phyloP scores from a whole-genome alignment of 2,113 vertebrate genomes.

The Beaufortia kweichowensis region DNA sequence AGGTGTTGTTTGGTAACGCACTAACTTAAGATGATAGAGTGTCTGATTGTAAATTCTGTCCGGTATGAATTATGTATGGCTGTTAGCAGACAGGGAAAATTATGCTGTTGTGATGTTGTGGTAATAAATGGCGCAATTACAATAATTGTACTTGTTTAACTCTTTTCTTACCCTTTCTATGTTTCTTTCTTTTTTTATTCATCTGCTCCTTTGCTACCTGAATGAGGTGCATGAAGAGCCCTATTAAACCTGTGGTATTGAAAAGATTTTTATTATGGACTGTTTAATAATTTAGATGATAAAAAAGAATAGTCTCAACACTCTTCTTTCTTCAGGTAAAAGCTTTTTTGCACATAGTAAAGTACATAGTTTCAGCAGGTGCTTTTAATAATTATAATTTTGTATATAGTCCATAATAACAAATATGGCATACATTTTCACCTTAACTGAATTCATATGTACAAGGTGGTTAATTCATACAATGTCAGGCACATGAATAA shows the following conservation, averaged over 20 bases:
- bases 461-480: too few relatives aligned
- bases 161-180: constrained; percentile 1
- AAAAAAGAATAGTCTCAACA: background rate
- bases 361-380: too few relatives aligned
- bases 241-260: too few relatives aligned
- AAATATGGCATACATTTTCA: too few relatives aligned
- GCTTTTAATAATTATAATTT: too few relatives aligned
- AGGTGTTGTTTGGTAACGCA: constrained; percentile 27
- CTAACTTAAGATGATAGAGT: constrained; percentile 35
- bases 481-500: too few relatives aligned
- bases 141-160: constrained; percentile 21
- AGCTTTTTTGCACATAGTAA: too few relatives aligned
- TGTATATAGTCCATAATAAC: too few relatives aligned
- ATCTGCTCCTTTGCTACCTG: background rate
- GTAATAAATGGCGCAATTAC: constrained; percentile 34
- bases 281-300: background rate
- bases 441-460: too few relatives aligned
- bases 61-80: constrained; percentile 30
- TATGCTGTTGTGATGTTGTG: constrained; percentile 21
- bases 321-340: background rate
- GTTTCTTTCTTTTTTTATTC: background rate
- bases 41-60: constrained; percentile 45
- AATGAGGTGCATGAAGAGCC: background rate
- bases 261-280: background rate
- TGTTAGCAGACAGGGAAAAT: constrained; percentile 30